Percentiles rank a stretch among this genome's conserved stretches.
Conservation (phyloP, 2,113 vertebrate species). For the Megaceryle maxima region DNA sequence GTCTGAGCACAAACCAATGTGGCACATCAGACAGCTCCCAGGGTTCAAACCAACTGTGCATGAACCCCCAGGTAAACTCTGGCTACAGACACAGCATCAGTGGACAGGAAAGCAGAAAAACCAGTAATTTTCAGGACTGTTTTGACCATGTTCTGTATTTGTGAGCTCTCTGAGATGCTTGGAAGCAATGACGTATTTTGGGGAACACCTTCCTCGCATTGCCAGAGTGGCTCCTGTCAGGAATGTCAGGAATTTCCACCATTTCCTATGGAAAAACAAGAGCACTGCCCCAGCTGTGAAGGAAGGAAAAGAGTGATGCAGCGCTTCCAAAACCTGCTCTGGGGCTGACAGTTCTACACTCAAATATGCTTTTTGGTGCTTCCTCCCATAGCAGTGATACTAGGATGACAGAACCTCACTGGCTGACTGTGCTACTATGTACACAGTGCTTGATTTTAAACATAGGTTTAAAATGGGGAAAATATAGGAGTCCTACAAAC, state of each 20-base stretch:
- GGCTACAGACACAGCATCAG: accelerated
- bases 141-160: neutral
- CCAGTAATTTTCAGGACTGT: neutral
- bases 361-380: neutral
- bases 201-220: neutral
- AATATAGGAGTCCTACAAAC: neutral
- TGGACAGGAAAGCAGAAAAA: neutral
- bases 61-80: neutral
- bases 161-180: neutral
- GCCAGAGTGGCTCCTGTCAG: neutral
- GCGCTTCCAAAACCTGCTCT: constrained; percentile 23
- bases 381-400: neutral
- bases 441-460: neutral
- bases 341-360: neutral
- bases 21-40: accelerated
- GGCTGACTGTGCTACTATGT: accelerated
- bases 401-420: accelerated
- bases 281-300: neutral
- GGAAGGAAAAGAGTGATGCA: constrained; percentile 69
- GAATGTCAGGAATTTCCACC: constrained; percentile 63
- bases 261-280: constrained; percentile 52
- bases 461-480: accelerated
- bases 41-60: neutral
- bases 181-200: neutral
- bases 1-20: neutral